A percentile compares a stretch with the other conserved stretches of the same genome.
Evolutionary conservation across 2,797 vertebrate genomes (phyloP).

Genomic region (Streptopelia turtur): DNA sequence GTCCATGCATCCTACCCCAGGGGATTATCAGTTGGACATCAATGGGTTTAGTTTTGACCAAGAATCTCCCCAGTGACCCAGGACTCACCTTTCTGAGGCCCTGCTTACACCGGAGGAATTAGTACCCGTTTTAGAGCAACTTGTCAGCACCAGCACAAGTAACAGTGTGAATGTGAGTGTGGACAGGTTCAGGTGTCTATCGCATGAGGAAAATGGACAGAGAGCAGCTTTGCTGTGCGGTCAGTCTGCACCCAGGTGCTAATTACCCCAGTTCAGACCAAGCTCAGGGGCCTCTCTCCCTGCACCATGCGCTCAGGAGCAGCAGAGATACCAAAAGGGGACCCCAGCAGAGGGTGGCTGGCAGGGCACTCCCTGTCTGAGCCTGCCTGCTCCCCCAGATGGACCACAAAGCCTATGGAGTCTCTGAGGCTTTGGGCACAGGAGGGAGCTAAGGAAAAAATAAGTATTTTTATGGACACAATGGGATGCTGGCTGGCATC

Average conservation of each 20-base stretch:
- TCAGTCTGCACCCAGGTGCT: not conserved
- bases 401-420: rapidly evolving
- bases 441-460: not conserved
- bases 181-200: not conserved
- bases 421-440: not conserved
- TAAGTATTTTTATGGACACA: not conserved
- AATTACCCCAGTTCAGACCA: not conserved
- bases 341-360: not conserved
- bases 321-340: not conserved
- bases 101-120: not conserved
- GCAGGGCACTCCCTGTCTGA: not conserved
- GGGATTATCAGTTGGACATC: not conserved
- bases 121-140: not conserved
- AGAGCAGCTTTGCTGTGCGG: not conserved
- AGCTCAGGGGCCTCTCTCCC: not conserved
- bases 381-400: not conserved
- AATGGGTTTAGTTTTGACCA: not conserved
- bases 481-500: not conserved
- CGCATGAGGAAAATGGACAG: not conserved
- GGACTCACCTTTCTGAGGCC: not conserved
- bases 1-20: not conserved
- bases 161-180: not conserved
- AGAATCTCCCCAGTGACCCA: not conserved
- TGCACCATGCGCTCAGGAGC: rapidly evolving
- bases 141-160: not conserved